A percentile compares a stretch with the other conserved stretches of the same genome.
Conservation (phyloP, 1,140 invertebrate species). For the Hylaeus anthracinus region DNA sequence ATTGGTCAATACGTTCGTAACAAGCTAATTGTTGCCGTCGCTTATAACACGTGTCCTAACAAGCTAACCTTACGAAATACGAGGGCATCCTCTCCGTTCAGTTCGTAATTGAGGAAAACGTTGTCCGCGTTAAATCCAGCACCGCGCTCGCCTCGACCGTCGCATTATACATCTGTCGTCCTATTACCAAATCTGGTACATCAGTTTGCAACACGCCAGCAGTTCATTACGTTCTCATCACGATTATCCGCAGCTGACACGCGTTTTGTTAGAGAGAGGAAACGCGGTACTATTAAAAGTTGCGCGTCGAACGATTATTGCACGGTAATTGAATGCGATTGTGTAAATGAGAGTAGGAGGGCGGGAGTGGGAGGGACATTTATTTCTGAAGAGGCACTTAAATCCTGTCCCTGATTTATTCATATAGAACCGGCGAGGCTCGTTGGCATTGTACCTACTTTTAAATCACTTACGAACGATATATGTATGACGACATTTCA, state of each 20-base stretch:
- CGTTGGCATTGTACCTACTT: background rate
- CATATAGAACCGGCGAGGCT: background rate
- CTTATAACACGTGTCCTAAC: constrained; percentile 2
- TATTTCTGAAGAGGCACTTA: background rate
- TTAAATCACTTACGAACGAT: background rate
- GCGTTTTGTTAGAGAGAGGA: constrained; percentile 9
- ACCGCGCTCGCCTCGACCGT: background rate
- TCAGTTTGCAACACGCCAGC: constrained; percentile 26
- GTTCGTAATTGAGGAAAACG: constrained; percentile 14
- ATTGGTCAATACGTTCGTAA: background rate
- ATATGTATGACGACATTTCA: background rate
- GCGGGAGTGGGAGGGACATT: background rate
- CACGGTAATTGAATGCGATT: background rate
- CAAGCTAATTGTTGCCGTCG: background rate
- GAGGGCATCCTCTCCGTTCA: background rate
- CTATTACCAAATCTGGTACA: constrained; percentile 5
- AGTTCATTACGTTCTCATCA: constrained; percentile 51
- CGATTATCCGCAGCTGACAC: background rate
- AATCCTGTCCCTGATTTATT: background rate
- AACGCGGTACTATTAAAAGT: constrained; percentile 10
- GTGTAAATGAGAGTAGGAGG: constrained; percentile 25
- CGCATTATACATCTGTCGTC: constrained; percentile 8
- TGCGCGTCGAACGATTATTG: background rate
- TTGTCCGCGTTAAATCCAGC: background rate
- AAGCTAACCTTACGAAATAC: background rate